These are phyloP conservation scores for Glaucomys volans DNA, from an alignment of 2,113 vertebrate species.

Conservation along the genomic window DNA sequence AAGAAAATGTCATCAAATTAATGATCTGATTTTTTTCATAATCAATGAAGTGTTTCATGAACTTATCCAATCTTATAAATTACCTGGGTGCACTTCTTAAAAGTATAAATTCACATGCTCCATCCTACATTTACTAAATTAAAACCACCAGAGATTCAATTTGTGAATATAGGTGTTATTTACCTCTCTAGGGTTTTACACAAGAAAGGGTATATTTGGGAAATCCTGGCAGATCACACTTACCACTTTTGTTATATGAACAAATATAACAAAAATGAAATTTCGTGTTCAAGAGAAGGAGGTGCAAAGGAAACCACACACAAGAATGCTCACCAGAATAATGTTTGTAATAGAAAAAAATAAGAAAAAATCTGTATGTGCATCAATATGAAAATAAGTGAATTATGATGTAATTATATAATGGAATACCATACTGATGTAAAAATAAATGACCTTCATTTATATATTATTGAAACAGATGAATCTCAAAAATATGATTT, in stretches of 20 bases:
- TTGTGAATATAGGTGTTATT: background rate
- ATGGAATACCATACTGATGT: background rate
- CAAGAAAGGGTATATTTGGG: background rate
- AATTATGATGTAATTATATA: background rate
- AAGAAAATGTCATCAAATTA: background rate
- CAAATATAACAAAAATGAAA: background rate
- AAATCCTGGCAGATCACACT: background rate
- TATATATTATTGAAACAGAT: background rate
- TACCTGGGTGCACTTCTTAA: background rate
- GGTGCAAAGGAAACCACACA: background rate
- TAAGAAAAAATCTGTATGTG: background rate
- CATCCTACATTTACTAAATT: background rate
- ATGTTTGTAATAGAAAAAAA: background rate
- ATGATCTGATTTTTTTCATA: background rate
- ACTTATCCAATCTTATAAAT: background rate
- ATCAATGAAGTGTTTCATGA: background rate
- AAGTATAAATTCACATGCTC: background rate
- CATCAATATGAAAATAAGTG: background rate
- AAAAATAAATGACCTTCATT: conserved; percentile 4
- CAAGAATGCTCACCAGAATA: background rate
- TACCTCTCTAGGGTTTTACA: background rate
- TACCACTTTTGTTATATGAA: background rate
- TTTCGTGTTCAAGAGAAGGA: background rate
- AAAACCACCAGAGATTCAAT: background rate
- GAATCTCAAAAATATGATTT: conserved; percentile 28